Evolutionary conservation across 1,140 invertebrate genomes (phyloP), one percentile per base, ranked within the genome.

Genomic region (Drosophila baimaii): DNA sequence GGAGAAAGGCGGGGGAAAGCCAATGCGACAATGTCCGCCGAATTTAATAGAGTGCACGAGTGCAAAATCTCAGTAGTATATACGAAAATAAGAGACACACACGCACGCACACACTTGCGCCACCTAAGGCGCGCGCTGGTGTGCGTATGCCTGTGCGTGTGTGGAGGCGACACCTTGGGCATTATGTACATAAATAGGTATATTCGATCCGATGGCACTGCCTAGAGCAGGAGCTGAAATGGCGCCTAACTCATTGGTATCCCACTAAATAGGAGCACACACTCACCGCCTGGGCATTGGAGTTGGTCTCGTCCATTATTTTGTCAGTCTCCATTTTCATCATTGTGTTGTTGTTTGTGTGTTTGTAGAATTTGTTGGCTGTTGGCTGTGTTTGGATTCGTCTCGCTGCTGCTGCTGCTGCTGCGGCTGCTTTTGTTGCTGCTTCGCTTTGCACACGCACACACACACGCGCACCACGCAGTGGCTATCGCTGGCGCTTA

Each of bases 321-420:
- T 93, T 93, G 90, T 93, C 93, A 91, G 93, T 93, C 92, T 93
- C 93, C 93, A 93, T 93, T 92, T 92, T 93, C 83, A 93, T 91
- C 91, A 92, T 92, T 85, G 78, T 91, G 74, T 80, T 90, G 64
- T 86, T 73, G 58, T 73, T 84, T 77, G 52, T 81, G 57, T 66
- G 76, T 74, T 90, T 90, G 59, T 79, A 77, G 54, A 73, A 72
- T 81, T 78, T 83, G 73, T 70, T 74, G 62, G 76, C 71, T 79
- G 76, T 47, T 81, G 57, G 62, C 52, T 70, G 49, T 62, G 49
- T 37, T 44, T 62, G 61, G 37, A 44, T 52, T 56, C 56, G 54
- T 79, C 81, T 71, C 55, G 57, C 55, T 46, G 41, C 15, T 27
- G 57, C 15, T 37, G n/a, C n/a, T 52, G 27, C 23, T 33, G 13